phyloP scores from a whole-genome alignment of 2,113 vertebrate genomes.

The Pitta sordida region DNA sequence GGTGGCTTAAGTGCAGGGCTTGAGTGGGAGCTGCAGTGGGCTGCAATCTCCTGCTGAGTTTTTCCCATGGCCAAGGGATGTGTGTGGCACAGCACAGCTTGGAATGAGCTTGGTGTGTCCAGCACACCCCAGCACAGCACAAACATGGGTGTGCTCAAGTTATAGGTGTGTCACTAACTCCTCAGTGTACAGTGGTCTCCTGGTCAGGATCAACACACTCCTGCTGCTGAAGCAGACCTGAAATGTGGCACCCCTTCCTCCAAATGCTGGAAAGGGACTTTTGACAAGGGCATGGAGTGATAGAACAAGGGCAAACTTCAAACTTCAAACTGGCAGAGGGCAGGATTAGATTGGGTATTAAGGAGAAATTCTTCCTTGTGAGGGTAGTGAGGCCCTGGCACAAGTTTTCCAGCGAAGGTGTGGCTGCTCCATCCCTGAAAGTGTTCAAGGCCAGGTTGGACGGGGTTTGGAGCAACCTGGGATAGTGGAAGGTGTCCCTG shows the following conservation, averaged over 20 bases:
- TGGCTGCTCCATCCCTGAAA: neutral
- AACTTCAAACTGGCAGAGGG: neutral
- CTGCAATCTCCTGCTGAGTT: neutral
- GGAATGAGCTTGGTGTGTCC: rapidly evolving
- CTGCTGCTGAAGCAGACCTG: neutral
- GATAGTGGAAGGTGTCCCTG: neutral
- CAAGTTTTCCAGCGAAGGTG: neutral
- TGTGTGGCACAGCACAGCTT: neutral
- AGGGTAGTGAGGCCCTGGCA: neutral
- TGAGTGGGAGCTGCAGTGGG: neutral
- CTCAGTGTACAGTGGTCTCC: neutral
- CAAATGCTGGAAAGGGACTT: neutral
- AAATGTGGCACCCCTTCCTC: neutral
- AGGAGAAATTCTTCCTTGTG: neutral
- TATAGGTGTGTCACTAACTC: neutral
- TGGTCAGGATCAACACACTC: neutral
- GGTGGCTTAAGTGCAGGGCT: neutral
- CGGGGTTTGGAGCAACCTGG: neutral
- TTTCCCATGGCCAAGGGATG: neutral
- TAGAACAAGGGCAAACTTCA: neutral
- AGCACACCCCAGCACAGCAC: neutral
- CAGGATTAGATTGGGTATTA: neutral
- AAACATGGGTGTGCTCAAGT: neutral
- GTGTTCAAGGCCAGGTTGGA: neutral
- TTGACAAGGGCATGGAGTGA: neutral